A percentile compares a stretch with the other conserved stretches of the same genome.
These are phyloP conservation scores for Zoanthus sansibaricus DNA, from an alignment of 92 coral and sea anemone species.

Conservation along the genomic window DNA sequence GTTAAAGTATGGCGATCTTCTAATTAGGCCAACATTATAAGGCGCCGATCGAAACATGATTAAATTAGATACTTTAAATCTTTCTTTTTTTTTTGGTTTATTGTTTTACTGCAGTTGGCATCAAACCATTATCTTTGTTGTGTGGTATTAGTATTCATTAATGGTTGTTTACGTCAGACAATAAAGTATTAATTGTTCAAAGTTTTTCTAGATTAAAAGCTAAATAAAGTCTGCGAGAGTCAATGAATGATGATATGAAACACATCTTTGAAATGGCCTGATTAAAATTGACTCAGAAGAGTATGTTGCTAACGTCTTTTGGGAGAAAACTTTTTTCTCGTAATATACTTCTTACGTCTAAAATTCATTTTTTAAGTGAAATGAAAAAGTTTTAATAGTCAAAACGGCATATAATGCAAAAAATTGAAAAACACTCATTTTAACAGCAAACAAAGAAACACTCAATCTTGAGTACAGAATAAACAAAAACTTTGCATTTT, in stretches of 20 bases:
- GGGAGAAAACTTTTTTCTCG: too few species aligned
- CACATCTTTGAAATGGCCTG: neutral
- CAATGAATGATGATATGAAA: neutral
- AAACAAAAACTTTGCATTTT: too few species aligned
- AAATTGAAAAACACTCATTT: too few species aligned
- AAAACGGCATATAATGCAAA: too few species aligned
- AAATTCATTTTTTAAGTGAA: too few species aligned
- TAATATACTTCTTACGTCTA: too few species aligned
- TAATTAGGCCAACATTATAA: constrained; percentile 1
- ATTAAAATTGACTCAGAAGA: neutral
- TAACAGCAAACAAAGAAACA: too few species aligned
- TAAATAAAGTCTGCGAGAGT: neutral
- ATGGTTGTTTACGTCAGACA: constrained; percentile 5
- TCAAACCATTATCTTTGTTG: constrained; percentile 16
- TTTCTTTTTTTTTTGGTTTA: neutral
- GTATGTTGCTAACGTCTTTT: neutral
- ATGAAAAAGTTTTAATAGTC: too few species aligned
- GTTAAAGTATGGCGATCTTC: neutral
- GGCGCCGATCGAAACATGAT: constrained; percentile 5
- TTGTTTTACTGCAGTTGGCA: constrained; percentile 20
- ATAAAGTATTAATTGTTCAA: constrained; percentile 28
- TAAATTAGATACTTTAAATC: constrained; percentile 27
- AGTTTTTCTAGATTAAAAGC: neutral
- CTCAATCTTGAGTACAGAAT: too few species aligned
- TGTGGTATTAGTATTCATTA: constrained; percentile 9